Conservation (phyloP, 2,113 vertebrate species). For the Podarcis raffonei region DNA sequence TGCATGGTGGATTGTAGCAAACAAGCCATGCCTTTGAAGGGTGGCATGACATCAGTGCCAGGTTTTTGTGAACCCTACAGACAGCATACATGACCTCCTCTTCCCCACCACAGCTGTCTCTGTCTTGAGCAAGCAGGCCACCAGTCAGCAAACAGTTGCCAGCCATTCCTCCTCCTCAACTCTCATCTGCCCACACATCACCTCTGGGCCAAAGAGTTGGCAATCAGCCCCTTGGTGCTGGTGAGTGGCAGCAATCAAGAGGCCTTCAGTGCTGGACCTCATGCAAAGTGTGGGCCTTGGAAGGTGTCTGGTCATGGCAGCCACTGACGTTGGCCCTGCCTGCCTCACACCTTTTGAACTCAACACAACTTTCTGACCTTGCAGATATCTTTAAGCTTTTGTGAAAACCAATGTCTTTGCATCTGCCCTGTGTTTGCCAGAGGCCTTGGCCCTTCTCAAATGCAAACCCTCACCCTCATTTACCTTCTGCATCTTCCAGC, state of each 20-base stretch:
- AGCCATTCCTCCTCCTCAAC: neutral
- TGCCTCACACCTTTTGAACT: neutral
- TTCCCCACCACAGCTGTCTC: too few species aligned
- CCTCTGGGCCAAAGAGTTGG: neutral
- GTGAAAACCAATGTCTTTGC: neutral
- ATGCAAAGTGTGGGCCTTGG: neutral
- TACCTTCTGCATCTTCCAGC: constrained; percentile 87
- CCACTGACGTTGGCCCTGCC: too few species aligned
- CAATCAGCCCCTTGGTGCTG: neutral
- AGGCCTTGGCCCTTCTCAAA: neutral
- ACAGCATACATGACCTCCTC: too few species aligned
- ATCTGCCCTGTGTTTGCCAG: neutral
- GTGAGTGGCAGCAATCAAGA: neutral
- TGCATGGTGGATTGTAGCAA: too few species aligned
- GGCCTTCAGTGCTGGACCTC: neutral
- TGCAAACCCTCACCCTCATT: neutral
- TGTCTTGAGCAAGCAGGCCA: too few species aligned
- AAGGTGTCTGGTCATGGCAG: neutral
- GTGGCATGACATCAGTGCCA: too few species aligned
- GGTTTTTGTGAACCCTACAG: too few species aligned
- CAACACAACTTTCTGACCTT: neutral
- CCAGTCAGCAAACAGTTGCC: too few species aligned
- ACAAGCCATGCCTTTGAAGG: too few species aligned
- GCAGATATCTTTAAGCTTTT: neutral
- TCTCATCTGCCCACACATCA: neutral